Conservation (phyloP, 2,888 invertebrate species). For the Pandemis cinnamomeana region DNA sequence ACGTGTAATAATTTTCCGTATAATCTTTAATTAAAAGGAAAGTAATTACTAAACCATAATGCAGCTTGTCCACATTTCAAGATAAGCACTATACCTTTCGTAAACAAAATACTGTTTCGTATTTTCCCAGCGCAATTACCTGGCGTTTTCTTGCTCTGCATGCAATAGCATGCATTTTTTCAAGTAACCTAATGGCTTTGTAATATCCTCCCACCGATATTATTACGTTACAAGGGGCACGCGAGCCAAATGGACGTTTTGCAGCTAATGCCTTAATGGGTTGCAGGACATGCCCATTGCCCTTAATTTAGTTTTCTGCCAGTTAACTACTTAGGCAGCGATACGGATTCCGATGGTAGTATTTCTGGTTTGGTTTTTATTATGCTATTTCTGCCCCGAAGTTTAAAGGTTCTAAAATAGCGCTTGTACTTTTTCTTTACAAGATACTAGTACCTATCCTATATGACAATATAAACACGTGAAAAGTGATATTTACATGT, state of each 20-base stretch:
- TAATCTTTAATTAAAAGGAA: not conserved
- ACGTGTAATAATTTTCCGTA: too few relatives aligned
- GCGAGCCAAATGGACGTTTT: constrained; percentile 52
- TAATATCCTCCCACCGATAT: constrained; percentile 62
- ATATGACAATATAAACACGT: too few relatives aligned
- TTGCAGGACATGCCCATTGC: constrained; percentile 39
- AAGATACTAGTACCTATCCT: too few relatives aligned
- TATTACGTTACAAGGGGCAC: constrained; percentile 60
- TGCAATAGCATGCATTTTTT: constrained; percentile 51
- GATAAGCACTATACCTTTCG: constrained; percentile 27
- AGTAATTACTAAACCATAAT: constrained; percentile 22
- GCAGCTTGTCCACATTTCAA: constrained; percentile 36
- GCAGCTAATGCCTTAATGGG: constrained; percentile 58
- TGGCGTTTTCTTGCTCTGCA: constrained; percentile 42
- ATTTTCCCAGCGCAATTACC: constrained; percentile 30
- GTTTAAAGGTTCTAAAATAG: too few relatives aligned
- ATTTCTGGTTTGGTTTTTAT: not conserved
- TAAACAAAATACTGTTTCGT: constrained; percentile 34
- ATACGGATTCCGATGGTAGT: not conserved
- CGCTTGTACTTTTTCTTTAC: too few relatives aligned
- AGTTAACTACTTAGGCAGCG: constrained; percentile 42
- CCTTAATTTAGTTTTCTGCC: constrained; percentile 48
- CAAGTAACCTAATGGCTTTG: constrained; percentile 60
- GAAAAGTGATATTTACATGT: too few relatives aligned
- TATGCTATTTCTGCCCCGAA: not conserved